Conservation (phyloP, 2,797 vertebrate species). For the Ataeniobius toweri region DNA sequence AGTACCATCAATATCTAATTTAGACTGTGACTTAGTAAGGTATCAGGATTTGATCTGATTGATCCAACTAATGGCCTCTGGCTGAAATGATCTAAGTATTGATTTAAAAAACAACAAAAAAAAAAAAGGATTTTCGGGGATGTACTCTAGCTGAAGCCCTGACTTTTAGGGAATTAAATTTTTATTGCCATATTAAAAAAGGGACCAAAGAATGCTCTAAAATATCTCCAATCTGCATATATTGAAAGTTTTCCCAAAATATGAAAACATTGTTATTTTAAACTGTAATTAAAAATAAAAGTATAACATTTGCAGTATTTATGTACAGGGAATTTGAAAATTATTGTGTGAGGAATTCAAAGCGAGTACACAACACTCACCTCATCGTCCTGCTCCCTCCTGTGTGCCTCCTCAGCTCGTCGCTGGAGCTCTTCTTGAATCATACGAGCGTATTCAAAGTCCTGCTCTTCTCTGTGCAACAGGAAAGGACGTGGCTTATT, state of each 20-base stretch:
- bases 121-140: too few species aligned
- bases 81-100: too few species aligned
- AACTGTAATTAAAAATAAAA: background rate
- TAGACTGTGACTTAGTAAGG: background rate
- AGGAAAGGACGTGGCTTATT: conserved; percentile 7
- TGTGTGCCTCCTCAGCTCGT: conserved; percentile 70
- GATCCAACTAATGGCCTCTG: too few species aligned
- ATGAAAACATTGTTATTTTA: background rate
- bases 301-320: background rate
- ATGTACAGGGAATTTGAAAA: background rate
- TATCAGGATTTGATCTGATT: background rate
- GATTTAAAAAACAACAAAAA: too few species aligned
- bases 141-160: background rate
- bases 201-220: background rate
- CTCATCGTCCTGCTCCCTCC: conserved; percentile 78
- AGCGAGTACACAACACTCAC: conserved; percentile 52
- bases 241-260: background rate
- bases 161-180: background rate
- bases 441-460: conserved; percentile 76
- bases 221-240: background rate
- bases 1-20: background rate
- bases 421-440: conserved; percentile 81
- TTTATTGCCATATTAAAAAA: background rate
- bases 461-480: conserved; percentile 74
- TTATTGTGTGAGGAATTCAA: background rate